Percentiles rank a stretch among this genome's conserved stretches.
These are phyloP conservation scores for Zoanthus gigantus DNA, from an alignment of 92 coral and sea anemone genomes.

Conservation along the genomic window DNA sequence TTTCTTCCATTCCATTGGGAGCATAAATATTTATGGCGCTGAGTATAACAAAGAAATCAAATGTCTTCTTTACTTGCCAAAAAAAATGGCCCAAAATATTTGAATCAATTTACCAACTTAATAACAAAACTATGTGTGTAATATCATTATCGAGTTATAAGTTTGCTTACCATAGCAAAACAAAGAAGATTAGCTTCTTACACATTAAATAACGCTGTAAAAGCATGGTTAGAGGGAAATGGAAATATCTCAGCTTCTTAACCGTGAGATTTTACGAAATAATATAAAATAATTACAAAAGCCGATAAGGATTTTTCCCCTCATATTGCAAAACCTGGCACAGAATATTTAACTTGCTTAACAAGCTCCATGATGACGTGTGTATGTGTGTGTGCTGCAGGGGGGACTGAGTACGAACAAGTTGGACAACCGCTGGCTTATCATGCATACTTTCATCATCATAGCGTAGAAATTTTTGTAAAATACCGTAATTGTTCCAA, in stretches of 20 bases:
- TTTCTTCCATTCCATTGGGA: slow-evolving; percentile 28
- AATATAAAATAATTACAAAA: slow-evolving; percentile 45
- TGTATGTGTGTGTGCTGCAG: slow-evolving; percentile 27
- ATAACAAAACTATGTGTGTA: neutral
- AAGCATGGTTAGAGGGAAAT: neutral
- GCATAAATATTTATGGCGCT: slow-evolving; percentile 12
- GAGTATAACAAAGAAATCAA: neutral
- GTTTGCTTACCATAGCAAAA: slow-evolving; percentile 39
- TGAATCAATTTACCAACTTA: neutral
- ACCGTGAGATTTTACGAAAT: slow-evolving; percentile 44
- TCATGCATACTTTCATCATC: too few relatives aligned
- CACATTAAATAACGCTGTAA: neutral
- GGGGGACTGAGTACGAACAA: slow-evolving; percentile 21
- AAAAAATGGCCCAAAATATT: neutral
- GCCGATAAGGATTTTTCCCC: neutral
- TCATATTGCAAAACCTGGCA: slow-evolving; percentile 42
- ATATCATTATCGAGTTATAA: neutral
- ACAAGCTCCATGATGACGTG: slow-evolving; percentile 49
- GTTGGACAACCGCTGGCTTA: slow-evolving; percentile 21
- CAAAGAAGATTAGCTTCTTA: neutral
- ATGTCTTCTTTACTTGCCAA: neutral
- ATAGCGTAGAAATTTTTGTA: too few relatives aligned
- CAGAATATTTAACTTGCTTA: slow-evolving; percentile 4
- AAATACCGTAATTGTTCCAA: too few relatives aligned
- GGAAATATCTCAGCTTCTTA: slow-evolving; percentile 17